phyloP scores from a whole-genome alignment of 2,797 vertebrate genomes.

The Enteromius anoplus region DNA sequence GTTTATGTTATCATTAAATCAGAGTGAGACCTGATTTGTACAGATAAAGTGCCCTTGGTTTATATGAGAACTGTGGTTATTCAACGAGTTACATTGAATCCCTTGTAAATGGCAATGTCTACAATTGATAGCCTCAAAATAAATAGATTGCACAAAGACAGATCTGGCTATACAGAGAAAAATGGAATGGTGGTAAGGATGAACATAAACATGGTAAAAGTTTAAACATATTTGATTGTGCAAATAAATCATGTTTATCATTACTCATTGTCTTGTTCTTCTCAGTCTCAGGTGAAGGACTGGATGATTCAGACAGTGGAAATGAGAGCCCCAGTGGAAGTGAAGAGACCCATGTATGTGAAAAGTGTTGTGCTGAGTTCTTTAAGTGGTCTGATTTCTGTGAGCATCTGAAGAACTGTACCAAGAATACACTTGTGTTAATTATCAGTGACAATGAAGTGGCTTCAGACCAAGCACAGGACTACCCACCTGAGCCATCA shows the following conservation, averaged over 20 bases:
- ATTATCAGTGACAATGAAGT: conserved; percentile 94
- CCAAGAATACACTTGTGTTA: conserved; percentile 93
- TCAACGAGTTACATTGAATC: conserved; percentile 99
- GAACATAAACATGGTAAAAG: not conserved
- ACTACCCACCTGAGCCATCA: conserved; percentile 86
- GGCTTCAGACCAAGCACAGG: conserved; percentile 79
- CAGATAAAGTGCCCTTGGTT: conserved; percentile 92
- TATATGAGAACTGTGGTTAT: conserved; percentile 99
- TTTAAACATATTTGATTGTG: conserved; percentile 58
- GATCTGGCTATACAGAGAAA: conserved; percentile 88
- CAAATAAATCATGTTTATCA: conserved; percentile 65
- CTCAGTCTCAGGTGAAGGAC: conserved; percentile 86
- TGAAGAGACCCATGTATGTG: conserved; percentile 94
- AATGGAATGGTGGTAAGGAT: conserved; percentile 72
- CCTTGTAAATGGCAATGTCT: conserved; percentile 97
- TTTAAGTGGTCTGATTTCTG: conserved; percentile 98
- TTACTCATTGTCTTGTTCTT: conserved; percentile 35
- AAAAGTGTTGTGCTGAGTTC: conserved; percentile 97
- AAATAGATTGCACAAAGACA: conserved; percentile 99
- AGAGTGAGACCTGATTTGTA: conserved; percentile 98
- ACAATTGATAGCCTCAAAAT: conserved; percentile 98
- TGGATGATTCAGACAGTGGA: conserved; percentile 92
- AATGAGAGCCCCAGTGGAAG: conserved; percentile 94
- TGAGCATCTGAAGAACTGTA: conserved; percentile 93
- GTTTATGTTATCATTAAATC: conserved; percentile 90